Base-by-base conservation (phyloP, 2,888 invertebrate genomes). In the Torymus aiolomorphi region DNA sequence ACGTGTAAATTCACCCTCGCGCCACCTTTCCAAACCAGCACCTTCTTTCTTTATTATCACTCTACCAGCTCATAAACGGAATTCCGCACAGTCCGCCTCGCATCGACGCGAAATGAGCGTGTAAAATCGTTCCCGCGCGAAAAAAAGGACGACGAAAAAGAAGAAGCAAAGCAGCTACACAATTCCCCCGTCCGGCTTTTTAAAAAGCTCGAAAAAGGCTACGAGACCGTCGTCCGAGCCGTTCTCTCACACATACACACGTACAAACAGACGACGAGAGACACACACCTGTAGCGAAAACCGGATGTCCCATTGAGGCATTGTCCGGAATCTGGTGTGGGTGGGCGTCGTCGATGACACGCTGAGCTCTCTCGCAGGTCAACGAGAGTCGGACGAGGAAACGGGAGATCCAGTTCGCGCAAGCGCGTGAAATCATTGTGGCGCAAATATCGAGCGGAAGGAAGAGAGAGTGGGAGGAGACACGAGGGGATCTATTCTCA, bases 251-350 rank as follows among this genome's bases (percentile, higher is more conserved):
- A 42, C 16, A 42, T 8, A 42, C 8, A 42, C 8, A 42, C 42
- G 16, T 16, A 69, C n/a, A 10, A 2, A 16, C 13, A 24, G 51
- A 51, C 24, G 31, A n/a, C 20, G n/a, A 31, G 52, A n/a, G 67
- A n/a, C 67, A 24, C 75, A 71, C 82, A 82, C 82, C 82, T 80
- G 82, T 80, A 80, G n/a, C 42, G 42, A 42, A 42, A 80, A 78
- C 82, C 88, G 88, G 88, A 88, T 88, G 88, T 86, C 79, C 86
- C 84, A 85, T 88, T 84, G 85, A 85, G 42, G 83, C 82, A 88
- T 87, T 87, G 86, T 86, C 81, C 84, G 67, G 82, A 85, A 78
- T 82, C 42, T 42, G 42, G 42, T 80, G 74, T 82, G 82, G 81
- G 85, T 86, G 85, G 87, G 87, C 86, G 86, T 80, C 86, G 86